A percentile compares a stretch with the other conserved stretches of the same genome.
These are phyloP conservation scores for Ictidomys tridecemlineatus DNA, from an alignment of 2,113 vertebrate species.

Conservation along the genomic window DNA sequence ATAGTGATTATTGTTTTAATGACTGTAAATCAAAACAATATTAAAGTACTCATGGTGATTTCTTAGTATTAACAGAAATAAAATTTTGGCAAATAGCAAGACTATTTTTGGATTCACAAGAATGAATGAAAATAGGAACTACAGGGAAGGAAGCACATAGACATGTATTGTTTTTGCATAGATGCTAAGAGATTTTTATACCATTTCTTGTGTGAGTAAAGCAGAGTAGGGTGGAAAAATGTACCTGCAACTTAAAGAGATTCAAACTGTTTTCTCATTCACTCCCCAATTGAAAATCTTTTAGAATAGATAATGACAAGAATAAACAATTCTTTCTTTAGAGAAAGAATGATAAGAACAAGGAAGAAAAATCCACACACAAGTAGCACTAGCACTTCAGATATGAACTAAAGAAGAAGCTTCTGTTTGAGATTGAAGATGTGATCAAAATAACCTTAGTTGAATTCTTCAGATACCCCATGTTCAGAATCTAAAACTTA, in stretches of 20 bases:
- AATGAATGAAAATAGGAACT: conserved; percentile 27
- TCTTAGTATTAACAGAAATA: conserved; percentile 34
- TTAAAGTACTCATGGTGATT: conserved; percentile 23
- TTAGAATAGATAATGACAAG: conserved; percentile 30
- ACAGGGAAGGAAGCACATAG: conserved; percentile 6
- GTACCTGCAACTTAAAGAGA: neutral
- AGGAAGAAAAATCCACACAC: conserved; percentile 10
- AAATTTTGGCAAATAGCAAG: conserved; percentile 26
- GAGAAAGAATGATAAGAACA: conserved; percentile 26
- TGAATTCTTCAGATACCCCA: neutral
- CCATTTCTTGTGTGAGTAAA: neutral
- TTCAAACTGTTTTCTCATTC: conserved; percentile 44
- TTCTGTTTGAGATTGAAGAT: neutral
- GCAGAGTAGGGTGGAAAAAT: neutral
- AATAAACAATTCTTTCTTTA: neutral
- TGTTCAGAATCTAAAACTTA: neutral
- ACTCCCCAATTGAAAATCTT: conserved; percentile 18
- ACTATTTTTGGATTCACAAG: conserved; percentile 37
- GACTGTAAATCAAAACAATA: neutral
- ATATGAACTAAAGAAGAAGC: neutral
- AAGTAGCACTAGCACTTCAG: conserved; percentile 20
- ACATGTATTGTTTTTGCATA: neutral
- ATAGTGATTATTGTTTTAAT: conserved; percentile 44
- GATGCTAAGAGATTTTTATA: neutral
- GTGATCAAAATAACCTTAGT: neutral